phyloP scores from a whole-genome alignment of 2,888 invertebrate genomes.

The Panopea generosa region DNA sequence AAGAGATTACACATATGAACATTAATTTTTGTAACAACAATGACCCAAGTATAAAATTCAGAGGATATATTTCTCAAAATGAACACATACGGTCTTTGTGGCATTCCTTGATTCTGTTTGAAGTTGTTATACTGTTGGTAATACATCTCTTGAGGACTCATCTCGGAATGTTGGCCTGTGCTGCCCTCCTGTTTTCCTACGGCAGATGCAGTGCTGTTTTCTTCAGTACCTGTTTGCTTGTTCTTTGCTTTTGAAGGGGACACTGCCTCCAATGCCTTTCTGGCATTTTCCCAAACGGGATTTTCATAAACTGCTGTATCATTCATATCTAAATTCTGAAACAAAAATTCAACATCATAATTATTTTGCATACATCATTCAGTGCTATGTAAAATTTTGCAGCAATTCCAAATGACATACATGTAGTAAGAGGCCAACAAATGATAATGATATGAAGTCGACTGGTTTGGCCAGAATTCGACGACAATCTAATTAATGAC shows the following conservation, averaged over 20 bases:
- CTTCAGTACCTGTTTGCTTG: constrained; percentile 8
- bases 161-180: background rate
- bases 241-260: constrained; percentile 58
- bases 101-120: constrained; percentile 55
- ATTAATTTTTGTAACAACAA: too few species aligned
- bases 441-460: too few species aligned
- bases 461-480: too few species aligned
- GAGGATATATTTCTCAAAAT: too few species aligned
- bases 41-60: too few species aligned
- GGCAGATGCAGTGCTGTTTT: constrained; percentile 1
- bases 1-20: too few species aligned
- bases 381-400: too few species aligned
- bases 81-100: constrained; percentile 31
- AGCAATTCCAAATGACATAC: too few species aligned
- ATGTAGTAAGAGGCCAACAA: too few species aligned
- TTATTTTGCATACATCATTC: too few species aligned
- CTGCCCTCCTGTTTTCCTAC: constrained; percentile 5
- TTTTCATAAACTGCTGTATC: constrained; percentile 51
- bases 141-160: constrained; percentile 48
- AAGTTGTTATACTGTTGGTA: constrained; percentile 59
- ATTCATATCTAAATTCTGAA: constrained; percentile 37
- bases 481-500: too few species aligned
- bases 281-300: constrained; percentile 79
- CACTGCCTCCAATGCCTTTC: constrained; percentile 78
- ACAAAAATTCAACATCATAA: constrained; percentile 1